Base-by-base conservation (phyloP, 2,888 invertebrate species). In the Drosophila imparisetae region DNA sequence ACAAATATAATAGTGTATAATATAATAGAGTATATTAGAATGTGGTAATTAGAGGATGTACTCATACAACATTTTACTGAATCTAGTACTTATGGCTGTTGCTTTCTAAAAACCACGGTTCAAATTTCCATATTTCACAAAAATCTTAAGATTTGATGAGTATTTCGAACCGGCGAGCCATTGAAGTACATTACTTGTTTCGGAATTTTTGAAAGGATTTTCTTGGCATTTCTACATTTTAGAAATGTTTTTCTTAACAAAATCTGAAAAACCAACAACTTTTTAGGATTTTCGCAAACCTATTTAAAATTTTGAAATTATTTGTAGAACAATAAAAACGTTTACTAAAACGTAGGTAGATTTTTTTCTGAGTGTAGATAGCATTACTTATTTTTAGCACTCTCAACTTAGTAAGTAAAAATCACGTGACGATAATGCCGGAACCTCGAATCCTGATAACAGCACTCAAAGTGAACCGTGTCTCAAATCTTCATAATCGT, bases 401-500 rank as follows among this genome's bases (percentile, higher is more conserved):
- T 61, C 32, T 38, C 24, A 27, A 48, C 29, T 24, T 21, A 71
- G 54, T 34, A 0, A 32, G 32, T 32, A 11, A 11, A 32, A 32
- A 32, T 32, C 32, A 11, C 32, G 32, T 32, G 62, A 29, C 59
- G 36, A 74, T 79, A 75, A 66, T 67, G 48, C 21, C 1, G 54
- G 38, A 7, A 29, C 18, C n/a, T 7, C 5, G 10, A 18, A 34
- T 21, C 27, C 40, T 67, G 75, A 53, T 75, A 59, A 66, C 45
- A 32, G 52, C 45, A 30, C n/a, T 13, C 4, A 13, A 50, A 21
- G 21, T 32, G 40, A 66, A 45, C 57, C 57, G 52, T 40, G 57
- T 52, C 42, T 57, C 15, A 68, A 68, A 68, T 75, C 80, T 53
- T 75, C 42, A 67, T 53, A 34, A 49, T 65, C n/a, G 65, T 38